phyloP scores from a whole-genome alignment of 2,888 invertebrate species.

The Labia minor region DNA sequence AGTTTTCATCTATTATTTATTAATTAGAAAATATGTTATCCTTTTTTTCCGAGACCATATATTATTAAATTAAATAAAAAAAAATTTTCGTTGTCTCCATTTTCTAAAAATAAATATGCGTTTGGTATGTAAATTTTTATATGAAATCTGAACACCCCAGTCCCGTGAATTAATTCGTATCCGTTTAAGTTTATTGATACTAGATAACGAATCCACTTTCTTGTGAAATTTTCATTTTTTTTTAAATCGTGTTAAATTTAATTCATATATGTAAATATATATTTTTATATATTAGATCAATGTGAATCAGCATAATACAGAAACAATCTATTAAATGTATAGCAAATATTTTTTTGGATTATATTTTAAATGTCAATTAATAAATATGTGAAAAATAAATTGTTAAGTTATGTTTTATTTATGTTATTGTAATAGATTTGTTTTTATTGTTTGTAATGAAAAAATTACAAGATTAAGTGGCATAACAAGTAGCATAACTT shows the following conservation, averaged over 20 bases:
- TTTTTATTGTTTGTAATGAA: background rate
- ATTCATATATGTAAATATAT: background rate
- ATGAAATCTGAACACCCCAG: conserved; percentile 1
- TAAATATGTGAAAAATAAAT: too few relatives aligned
- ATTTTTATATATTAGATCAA: too few relatives aligned
- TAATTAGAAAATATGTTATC: background rate
- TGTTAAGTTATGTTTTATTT: too few relatives aligned
- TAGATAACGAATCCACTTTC: conserved; percentile 13
- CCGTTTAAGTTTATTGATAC: background rate
- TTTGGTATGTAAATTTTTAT: background rate
- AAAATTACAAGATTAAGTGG: background rate
- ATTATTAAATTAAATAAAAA: background rate
- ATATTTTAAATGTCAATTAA: too few relatives aligned
- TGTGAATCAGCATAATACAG: too few relatives aligned
- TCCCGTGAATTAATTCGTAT: conserved; percentile 13
- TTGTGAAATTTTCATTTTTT: conserved; percentile 9
- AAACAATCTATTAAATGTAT: too few relatives aligned
- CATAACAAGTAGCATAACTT: conserved; percentile 8
- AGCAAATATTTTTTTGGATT: too few relatives aligned
- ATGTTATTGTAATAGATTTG: too few relatives aligned
- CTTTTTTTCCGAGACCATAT: background rate
- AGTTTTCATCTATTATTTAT: background rate
- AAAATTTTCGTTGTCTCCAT: conserved; percentile 1
- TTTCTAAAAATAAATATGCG: background rate
- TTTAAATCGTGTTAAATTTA: background rate